Percentiles rank a stretch among this genome's conserved stretches.
Evolutionary conservation across 1,140 invertebrate genomes (phyloP).

Genomic region (Bombus huntii): DNA sequence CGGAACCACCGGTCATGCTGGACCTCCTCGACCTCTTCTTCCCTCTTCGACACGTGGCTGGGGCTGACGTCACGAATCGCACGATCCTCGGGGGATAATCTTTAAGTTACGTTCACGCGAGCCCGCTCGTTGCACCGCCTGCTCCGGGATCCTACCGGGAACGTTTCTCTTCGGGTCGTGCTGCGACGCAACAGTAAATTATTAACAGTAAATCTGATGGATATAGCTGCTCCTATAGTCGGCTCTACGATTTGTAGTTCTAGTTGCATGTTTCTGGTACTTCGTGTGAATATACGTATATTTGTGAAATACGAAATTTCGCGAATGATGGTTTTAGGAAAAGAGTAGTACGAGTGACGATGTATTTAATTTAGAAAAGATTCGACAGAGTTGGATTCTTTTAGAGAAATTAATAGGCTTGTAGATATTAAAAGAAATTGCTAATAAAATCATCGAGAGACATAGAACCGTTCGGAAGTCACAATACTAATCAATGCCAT

Average conservation of each 20-base stretch:
- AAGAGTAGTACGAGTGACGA: background rate
- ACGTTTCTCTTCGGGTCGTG: background rate
- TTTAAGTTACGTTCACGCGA: conserved; percentile 35
- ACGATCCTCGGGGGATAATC: conserved; percentile 52
- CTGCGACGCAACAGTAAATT: conserved; percentile 19
- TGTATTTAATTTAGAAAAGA: background rate
- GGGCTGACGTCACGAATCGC: conserved; percentile 60
- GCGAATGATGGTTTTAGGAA: too few species aligned
- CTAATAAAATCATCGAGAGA: too few species aligned
- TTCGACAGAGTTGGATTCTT: too few species aligned
- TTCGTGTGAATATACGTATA: background rate
- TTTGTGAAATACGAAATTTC: too few species aligned
- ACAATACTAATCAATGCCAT: too few species aligned
- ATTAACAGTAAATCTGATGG: background rate
- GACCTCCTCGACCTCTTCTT: conserved; percentile 51
- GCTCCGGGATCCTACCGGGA: background rate
- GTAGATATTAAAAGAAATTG: too few species aligned
- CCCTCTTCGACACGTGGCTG: conserved; percentile 59
- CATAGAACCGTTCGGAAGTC: too few species aligned
- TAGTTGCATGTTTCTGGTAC: background rate
- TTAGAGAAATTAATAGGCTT: too few species aligned
- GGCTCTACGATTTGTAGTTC: background rate
- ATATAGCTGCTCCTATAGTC: background rate
- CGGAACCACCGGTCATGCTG: conserved; percentile 49
- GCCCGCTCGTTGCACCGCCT: background rate